Conservation (phyloP, 2,113 vertebrate genomes). For the Oreochromis spilurus region DNA sequence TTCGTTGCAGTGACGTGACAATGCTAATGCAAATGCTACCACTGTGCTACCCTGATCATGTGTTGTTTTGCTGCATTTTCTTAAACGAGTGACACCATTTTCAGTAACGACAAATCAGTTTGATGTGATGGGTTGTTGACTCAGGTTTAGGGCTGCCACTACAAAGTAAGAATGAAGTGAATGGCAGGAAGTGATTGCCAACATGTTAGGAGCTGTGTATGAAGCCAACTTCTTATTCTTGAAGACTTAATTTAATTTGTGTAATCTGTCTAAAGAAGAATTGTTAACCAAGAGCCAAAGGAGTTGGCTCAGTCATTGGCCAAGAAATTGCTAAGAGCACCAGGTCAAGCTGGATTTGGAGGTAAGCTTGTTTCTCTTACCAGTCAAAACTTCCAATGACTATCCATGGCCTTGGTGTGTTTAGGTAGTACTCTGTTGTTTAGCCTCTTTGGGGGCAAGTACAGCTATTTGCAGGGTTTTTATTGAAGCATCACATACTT, state of each 20-base stretch:
- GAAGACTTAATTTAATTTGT: neutral
- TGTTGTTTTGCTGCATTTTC: neutral
- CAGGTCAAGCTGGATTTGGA: neutral
- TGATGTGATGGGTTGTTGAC: neutral
- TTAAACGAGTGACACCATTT: neutral
- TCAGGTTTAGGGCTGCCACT: neutral
- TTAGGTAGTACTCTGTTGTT: neutral
- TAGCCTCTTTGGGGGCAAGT: neutral
- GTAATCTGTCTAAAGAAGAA: neutral
- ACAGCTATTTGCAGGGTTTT: no score
- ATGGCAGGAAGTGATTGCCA: neutral
- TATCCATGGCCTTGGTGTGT: neutral
- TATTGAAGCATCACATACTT: no score
- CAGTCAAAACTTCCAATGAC: neutral
- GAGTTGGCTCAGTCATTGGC: neutral
- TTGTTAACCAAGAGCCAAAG: neutral
- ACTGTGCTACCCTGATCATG: neutral
- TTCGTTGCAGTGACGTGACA: neutral
- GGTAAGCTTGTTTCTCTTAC: neutral
- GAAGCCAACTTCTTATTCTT: neutral
- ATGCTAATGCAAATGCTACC: neutral
- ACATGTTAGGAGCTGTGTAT: neutral
- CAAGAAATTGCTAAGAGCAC: neutral
- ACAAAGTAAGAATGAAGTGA: neutral
- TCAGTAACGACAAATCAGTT: neutral